Percentiles rank a stretch among this genome's conserved stretches.
Evolutionary conservation across 2,888 invertebrate genomes (phyloP).

Genomic region (Sesia bembeciformis): DNA sequence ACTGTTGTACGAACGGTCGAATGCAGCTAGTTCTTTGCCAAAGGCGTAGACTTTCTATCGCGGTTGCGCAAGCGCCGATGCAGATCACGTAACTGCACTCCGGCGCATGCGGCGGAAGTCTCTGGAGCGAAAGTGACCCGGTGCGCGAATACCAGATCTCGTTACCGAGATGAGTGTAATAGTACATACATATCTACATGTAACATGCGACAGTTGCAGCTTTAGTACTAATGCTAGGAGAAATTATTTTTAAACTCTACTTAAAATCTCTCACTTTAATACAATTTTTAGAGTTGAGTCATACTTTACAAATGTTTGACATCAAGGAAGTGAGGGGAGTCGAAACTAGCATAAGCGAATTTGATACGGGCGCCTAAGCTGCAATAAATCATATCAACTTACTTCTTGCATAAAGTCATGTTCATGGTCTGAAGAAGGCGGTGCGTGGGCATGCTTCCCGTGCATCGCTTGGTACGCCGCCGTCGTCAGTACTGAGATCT

Average conservation of each 20-base stretch:
- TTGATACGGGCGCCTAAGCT: neutral
- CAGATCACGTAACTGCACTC: slow-evolving; percentile 70
- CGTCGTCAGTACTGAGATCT: slow-evolving; percentile 93
- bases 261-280: too few relatives aligned
- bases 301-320: too few relatives aligned
- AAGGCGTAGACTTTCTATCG: slow-evolving; percentile 62
- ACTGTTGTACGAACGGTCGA: slow-evolving; percentile 47
- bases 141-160: slow-evolving; percentile 32
- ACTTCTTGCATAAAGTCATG: slow-evolving; percentile 92
- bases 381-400: slow-evolving; percentile 20
- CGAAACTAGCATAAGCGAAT: neutral
- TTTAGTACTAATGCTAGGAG: too few relatives aligned
- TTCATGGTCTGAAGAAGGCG: slow-evolving; percentile 72
- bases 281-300: too few relatives aligned
- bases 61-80: slow-evolving; percentile 62
- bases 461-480: slow-evolving; percentile 96
- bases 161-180: neutral
- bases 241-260: too few relatives aligned
- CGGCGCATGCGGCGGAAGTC: slow-evolving; percentile 64
- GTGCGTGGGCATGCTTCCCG: slow-evolving; percentile 72
- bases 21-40: slow-evolving; percentile 52
- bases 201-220: too few relatives aligned
- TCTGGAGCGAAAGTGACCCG: slow-evolving; percentile 58
- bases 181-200: neutral
- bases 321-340: too few relatives aligned